phyloP scores from a whole-genome alignment of 2,888 invertebrate species.

The Mythimna impura region DNA sequence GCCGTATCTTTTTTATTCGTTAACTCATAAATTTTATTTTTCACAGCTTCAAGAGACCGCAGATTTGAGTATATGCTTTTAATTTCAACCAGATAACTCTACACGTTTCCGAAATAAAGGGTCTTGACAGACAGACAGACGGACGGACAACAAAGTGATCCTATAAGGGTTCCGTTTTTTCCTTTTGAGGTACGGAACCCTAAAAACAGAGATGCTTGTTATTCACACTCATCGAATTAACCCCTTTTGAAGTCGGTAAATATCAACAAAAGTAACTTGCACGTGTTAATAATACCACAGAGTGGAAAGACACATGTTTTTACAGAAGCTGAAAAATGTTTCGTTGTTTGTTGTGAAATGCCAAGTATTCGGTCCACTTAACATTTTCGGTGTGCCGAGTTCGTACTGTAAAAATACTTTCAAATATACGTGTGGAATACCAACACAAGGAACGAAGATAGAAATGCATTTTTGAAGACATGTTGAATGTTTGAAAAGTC shows the following conservation, averaged over 20 bases:
- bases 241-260: neutral
- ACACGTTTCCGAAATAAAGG: no score
- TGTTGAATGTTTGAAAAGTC: slow-evolving; percentile 21
- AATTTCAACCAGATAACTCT: no score
- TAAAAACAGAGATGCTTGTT: neutral
- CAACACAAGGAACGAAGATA: slow-evolving; percentile 25
- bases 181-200: no score
- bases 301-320: slow-evolving; percentile 27
- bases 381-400: slow-evolving; percentile 43
- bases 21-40: no score
- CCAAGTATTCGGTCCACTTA: slow-evolving; percentile 54
- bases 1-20: no score
- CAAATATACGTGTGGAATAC: slow-evolving; percentile 29
- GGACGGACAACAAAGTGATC: no score
- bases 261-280: neutral
- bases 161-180: no score
- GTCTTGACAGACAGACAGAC: no score
- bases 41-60: no score
- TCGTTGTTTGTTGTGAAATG: slow-evolving; percentile 58
- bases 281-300: slow-evolving; percentile 19
- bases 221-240: neutral
- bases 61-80: no score
- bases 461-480: slow-evolving; percentile 41
- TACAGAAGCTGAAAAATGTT: slow-evolving; percentile 31
- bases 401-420: slow-evolving; percentile 43